These are phyloP conservation scores for Aricia artaxerxes DNA, from an alignment of 2,888 invertebrate genomes.

Conservation along the genomic window DNA sequence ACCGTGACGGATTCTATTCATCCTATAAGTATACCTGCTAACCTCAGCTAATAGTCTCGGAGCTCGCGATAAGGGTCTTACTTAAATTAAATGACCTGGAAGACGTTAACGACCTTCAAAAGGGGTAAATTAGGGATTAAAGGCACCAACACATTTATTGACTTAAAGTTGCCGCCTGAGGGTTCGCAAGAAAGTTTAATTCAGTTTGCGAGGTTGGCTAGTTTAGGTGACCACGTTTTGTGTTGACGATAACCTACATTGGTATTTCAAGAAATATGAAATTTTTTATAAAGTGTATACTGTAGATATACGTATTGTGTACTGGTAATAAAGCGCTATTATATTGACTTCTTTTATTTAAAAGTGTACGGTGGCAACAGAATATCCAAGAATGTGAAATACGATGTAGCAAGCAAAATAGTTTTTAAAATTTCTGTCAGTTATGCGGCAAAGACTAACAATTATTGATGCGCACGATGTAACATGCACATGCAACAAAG, in stretches of 20 bases:
- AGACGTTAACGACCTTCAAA: not conserved
- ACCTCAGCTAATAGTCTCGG: not conserved
- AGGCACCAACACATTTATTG: slow-evolving; percentile 12
- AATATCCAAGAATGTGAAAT: too few species aligned
- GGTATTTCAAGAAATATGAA: too few species aligned
- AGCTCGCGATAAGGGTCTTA: slow-evolving; percentile 23
- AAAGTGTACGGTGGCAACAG: too few species aligned
- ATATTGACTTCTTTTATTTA: too few species aligned
- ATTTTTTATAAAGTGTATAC: too few species aligned
- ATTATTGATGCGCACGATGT: too few species aligned
- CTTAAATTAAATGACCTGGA: slow-evolving; percentile 26
- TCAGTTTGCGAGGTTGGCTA: not conserved
- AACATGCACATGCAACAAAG: too few species aligned
- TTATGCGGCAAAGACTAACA: too few species aligned
- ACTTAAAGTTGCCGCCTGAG: not conserved
- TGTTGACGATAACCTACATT: not conserved
- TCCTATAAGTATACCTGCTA: slow-evolving; percentile 1
- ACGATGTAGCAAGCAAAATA: too few species aligned
- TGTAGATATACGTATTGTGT: too few species aligned
- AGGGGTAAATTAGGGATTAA: slow-evolving; percentile 27
- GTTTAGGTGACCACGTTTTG: not conserved
- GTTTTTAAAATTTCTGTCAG: too few species aligned
- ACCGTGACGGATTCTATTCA: not conserved
- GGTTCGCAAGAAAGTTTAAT: not conserved
- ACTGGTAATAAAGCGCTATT: too few species aligned